These are phyloP conservation scores for Mnemiopsis leidyi DNA, from an alignment of 37 sponge, comb jelly and placozoan genomes.

Conservation along the genomic window DNA sequence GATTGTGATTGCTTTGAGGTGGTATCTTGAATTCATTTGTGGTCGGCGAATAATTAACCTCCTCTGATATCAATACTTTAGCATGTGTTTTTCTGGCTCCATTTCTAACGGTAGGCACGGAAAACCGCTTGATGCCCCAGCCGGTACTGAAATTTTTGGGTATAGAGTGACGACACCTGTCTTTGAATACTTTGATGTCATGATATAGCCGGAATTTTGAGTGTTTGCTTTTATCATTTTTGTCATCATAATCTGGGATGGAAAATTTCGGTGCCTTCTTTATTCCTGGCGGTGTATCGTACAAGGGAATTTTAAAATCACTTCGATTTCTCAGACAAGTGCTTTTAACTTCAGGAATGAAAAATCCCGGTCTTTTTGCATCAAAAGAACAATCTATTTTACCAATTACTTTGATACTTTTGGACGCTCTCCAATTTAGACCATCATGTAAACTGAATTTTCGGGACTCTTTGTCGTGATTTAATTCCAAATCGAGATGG, in stretches of 20 bases:
- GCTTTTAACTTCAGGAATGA: neutral
- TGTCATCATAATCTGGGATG: neutral
- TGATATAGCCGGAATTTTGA: neutral
- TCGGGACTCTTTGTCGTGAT: neutral
- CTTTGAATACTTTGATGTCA: neutral
- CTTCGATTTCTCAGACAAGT: neutral
- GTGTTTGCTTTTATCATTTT: neutral
- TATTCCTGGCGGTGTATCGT: neutral
- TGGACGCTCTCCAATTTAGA: neutral
- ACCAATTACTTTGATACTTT: neutral
- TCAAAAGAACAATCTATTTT: neutral
- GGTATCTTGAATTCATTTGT: too few species aligned
- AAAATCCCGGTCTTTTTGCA: neutral
- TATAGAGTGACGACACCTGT: neutral
- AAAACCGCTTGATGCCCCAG: neutral
- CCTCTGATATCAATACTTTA: too few species aligned
- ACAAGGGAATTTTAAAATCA: neutral
- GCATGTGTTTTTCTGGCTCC: neutral
- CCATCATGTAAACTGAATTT: neutral
- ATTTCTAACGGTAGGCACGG: neutral
- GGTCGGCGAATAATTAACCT: too few species aligned
- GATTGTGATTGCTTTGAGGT: too few species aligned
- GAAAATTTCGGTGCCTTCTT: neutral
- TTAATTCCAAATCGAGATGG: too few species aligned
- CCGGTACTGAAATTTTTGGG: neutral